Conservation (phyloP, 2,888 invertebrate genomes). For the Parnassius mnemosyne region DNA sequence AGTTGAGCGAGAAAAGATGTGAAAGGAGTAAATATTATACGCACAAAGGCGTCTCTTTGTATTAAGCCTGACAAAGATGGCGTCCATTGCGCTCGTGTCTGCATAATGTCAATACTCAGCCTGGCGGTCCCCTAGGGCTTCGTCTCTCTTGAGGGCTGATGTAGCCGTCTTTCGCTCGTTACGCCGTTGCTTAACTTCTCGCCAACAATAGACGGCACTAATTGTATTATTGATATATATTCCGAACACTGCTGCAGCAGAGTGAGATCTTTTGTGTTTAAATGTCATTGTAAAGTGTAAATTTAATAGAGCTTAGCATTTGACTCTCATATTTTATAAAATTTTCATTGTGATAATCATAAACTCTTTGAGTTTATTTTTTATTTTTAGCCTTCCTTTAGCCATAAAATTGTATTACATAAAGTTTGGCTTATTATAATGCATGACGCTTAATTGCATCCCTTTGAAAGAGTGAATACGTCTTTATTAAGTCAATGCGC, state of each 20-base stretch:
- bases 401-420: too few species aligned
- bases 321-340: too few species aligned
- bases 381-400: too few species aligned
- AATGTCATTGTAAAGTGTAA: not conserved
- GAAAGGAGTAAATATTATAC: too few species aligned
- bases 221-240: slow-evolving; percentile 25
- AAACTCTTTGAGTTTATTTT: too few species aligned
- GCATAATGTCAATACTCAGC: slow-evolving; percentile 35
- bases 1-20: too few species aligned
- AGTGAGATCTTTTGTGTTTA: slow-evolving; percentile 2
- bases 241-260: slow-evolving; percentile 6
- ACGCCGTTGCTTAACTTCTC: slow-evolving; percentile 34
- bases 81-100: slow-evolving; percentile 30
- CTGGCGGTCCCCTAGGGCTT: slow-evolving; percentile 23
- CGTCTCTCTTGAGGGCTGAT: slow-evolving; percentile 29
- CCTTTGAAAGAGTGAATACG: too few species aligned
- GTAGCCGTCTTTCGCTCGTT: slow-evolving; percentile 31
- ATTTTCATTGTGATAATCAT: too few species aligned
- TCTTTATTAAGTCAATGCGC: too few species aligned
- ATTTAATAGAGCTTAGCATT: too few species aligned
- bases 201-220: slow-evolving; percentile 24
- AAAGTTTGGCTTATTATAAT: too few species aligned
- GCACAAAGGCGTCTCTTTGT: slow-evolving; percentile 2
- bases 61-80: slow-evolving; percentile 23
- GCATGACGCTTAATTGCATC: too few species aligned